These are phyloP conservation scores for Oreotrochilus melanogaster DNA, from an alignment of 2,113 vertebrate species.

Conservation along the genomic window DNA sequence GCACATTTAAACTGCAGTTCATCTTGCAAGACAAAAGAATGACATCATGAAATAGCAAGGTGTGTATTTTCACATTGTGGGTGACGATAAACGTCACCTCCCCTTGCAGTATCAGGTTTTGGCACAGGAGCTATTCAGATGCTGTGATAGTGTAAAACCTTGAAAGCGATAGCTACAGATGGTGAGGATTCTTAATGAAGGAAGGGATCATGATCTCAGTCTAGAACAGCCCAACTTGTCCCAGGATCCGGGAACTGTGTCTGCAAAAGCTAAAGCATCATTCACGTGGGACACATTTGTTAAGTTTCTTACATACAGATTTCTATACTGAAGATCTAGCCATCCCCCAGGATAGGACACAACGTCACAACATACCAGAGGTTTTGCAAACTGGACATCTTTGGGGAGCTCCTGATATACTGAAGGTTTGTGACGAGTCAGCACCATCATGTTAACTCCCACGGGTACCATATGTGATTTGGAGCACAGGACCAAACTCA, in stretches of 20 bases:
- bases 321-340: neutral
- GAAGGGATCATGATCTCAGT: neutral
- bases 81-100: neutral
- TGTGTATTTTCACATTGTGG: neutral
- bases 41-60: neutral
- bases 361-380: neutral
- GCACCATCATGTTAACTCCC: neutral
- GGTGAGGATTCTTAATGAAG: neutral
- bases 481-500: neutral
- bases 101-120: neutral
- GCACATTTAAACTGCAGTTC: neutral
- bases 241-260: neutral
- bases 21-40: conserved; percentile 2
- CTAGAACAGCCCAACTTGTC: neutral
- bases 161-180: neutral
- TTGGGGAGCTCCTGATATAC: neutral
- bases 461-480: neutral
- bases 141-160: neutral
- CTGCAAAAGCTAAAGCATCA: neutral
- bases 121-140: neutral
- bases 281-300: neutral
- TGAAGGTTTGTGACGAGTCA: neutral
- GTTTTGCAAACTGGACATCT: neutral
- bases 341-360: neutral
- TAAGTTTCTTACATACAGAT: neutral